phyloP scores from a whole-genome alignment of 2,888 invertebrate genomes.

The Leptinotarsa rubiginosa region DNA sequence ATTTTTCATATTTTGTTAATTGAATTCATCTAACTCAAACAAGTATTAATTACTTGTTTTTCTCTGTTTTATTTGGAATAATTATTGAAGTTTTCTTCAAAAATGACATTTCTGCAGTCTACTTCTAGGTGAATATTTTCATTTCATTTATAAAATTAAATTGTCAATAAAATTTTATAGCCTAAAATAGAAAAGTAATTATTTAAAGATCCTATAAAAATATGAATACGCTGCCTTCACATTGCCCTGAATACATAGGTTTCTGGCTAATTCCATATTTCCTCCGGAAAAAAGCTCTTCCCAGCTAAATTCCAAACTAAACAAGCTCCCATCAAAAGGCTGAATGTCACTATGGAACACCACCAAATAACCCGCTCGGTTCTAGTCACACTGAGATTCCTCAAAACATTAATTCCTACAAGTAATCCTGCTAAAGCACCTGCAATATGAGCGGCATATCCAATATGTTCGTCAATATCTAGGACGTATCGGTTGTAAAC shows the following conservation, averaged over 20 bases:
- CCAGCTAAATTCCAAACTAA: conserved; percentile 57
- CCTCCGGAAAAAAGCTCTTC: conserved; percentile 50
- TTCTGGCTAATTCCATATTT: conserved; percentile 9
- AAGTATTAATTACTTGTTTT: no score
- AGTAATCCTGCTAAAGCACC: conserved; percentile 86
- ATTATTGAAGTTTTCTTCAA: no score
- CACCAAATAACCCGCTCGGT: conserved; percentile 75
- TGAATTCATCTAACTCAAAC: no score
- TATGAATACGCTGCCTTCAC: not conserved
- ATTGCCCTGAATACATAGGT: no score
- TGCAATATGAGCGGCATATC: conserved; percentile 87
- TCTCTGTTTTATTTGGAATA: no score
- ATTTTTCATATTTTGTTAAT: no score
- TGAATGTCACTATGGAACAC: conserved; percentile 78
- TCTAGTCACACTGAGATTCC: conserved; percentile 72
- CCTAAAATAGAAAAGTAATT: no score
- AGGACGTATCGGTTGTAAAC: conserved; percentile 88
- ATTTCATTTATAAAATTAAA: no score
- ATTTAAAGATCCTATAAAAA: no score
- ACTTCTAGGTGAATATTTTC: no score
- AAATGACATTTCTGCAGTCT: no score
- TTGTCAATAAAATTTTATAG: no score
- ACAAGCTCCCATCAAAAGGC: conserved; percentile 74
- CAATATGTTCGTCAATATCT: conserved; percentile 80
- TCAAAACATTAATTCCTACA: conserved; percentile 74